Evolutionary conservation across 2,113 vertebrate species (phyloP), one percentile per base, ranked within the genome.

Genomic region (Noturus placidus): DNA sequence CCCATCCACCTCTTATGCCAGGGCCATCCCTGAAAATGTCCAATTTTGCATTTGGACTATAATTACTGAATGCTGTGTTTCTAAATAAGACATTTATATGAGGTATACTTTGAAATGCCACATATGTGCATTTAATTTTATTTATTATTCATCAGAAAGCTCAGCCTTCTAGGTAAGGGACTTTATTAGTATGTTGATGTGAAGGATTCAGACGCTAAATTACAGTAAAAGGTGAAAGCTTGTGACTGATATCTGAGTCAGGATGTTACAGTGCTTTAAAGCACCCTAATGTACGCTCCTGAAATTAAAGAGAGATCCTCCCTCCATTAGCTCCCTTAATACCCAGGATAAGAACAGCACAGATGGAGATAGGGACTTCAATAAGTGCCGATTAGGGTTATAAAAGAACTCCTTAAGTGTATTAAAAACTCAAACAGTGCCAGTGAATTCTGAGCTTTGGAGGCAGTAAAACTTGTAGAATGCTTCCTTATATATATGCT

Each of bases 91-190:
- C 19, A 46, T 42, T 10, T 42, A 20, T 69, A 72, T 67, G 14
- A 22, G 35, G 19, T 74, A 33, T 56, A 76, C 56, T 76, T 89
- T 87, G 89, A 89, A 76, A 65, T 72, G 91, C 92, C 14, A 67
- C 91, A 92, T 38, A 42, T 74, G 50, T 46, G 22, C 46, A 54
- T 54, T 79, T 79, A 0, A 80, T 33, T 35, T 19, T 5, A 19
- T 56, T 14, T 27, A 27, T 27, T 50, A 27, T n/a, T 77, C 22
- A 13, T 52, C 10, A 77, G 42, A 50, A 46, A 50, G 19, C 17
- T 76, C 10, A 42, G 17, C 22, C 20, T 50, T 77, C 20, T 42
- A 50, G 46, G 76, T 30, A 52, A 52, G 25, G 8, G 7, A 19
- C 14, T 25, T 19, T 30, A 30, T 79, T 25, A 57, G 54, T 10